Evolutionary conservation across 2,797 vertebrate species (phyloP), one percentile per base, ranked within the genome.

Genomic region (Bovichtus diacanthus): DNA sequence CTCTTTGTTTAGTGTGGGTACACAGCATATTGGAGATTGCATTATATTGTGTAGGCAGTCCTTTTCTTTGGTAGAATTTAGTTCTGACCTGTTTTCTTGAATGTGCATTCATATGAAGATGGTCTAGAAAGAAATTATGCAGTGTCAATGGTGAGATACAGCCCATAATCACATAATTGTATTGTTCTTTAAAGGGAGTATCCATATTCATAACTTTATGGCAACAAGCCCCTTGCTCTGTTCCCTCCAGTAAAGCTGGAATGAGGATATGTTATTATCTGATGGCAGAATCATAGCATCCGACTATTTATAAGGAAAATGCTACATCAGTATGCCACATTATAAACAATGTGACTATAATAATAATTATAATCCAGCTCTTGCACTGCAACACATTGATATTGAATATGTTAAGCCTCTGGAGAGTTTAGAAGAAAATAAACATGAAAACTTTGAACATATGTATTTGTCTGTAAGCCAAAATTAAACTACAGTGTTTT

Each of bases 11-110:
- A 4, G 3, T 38, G 59, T 39, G 36, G 13, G 38, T 70, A 53
- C 54, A 70, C 64, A 36, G 38, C 44, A 27, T 19, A 7, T n/a
- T n/a, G 6, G 13, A 50, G 11, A 55, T 18, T 55, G 25, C 27
- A 27, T n/a, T 69, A 44, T 50, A 25, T 50, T 56, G 27, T 55
- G 50, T 63, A 70, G 43, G 56, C 6, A 18, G 29, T 38, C 9
- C 6, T 56, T 43, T 23, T 27, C 50, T 70, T 51, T 53, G 49
- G 23, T 34, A 12, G 10, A 21, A 12, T 43, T 54, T 36, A 49
- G 51, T 55, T 47, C 29, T 74, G 46, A 69, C 38, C 53, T 51
- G 2, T 59, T 50, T 56, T 44, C n/a, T 49, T 63, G 9, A 50
- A 54, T 50, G 53, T 64, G 23, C 31, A 15, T 56, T 61, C 25